Percentiles rank a stretch among this genome's conserved stretches.
Conservation (phyloP, 2,888 invertebrate genomes). For the Cactoblastis cactorum region DNA sequence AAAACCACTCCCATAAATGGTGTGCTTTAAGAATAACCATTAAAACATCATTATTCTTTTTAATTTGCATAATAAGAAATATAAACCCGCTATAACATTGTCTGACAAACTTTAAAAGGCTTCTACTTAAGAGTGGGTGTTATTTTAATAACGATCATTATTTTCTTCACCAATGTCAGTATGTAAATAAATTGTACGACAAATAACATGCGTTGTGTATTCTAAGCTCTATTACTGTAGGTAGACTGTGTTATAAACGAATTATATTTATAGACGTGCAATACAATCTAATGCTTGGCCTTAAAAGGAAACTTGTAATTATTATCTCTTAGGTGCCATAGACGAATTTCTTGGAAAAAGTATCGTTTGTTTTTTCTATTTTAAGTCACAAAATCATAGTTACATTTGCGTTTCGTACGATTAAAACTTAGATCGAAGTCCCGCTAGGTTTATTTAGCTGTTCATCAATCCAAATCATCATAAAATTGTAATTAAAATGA, state of each 20-base stretch:
- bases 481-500: too few species aligned
- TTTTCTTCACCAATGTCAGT: conserved; percentile 8
- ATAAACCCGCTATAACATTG: conserved; percentile 28
- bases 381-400: not conserved
- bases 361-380: not conserved
- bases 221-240: not conserved
- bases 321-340: conserved; percentile 1
- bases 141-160: conserved; percentile 31
- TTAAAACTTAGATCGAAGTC: too few species aligned
- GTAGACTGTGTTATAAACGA: not conserved
- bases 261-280: not conserved
- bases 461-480: too few species aligned
- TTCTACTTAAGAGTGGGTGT: conserved; percentile 37
- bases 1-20: conserved; percentile 15
- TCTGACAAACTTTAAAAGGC: conserved; percentile 40
- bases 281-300: conserved; percentile 7
- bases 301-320: conserved; percentile 11
- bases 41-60: not conserved
- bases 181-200: conserved; percentile 9
- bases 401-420: not conserved
- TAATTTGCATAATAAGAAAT: conserved; percentile 3
- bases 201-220: not conserved
- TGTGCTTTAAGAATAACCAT: not conserved
- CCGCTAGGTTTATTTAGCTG: too few species aligned
- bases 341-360: conserved; percentile 1